These are phyloP conservation scores for Drosophila atripex DNA, from an alignment of 2,888 invertebrate genomes.

Conservation along the genomic window DNA sequence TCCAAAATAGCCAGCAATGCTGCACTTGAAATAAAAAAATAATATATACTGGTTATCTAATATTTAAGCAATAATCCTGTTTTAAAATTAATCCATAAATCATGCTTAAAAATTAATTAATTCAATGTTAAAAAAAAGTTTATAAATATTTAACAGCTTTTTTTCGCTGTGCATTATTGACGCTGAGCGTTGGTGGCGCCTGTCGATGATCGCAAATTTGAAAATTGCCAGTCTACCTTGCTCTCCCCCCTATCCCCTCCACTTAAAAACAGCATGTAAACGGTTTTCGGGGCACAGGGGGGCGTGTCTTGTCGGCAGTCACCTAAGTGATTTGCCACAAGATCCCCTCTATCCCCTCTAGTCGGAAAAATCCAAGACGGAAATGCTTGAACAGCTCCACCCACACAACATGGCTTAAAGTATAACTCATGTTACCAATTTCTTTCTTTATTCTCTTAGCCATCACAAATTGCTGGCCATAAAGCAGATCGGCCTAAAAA, in stretches of 20 bases:
- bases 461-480: constrained; percentile 16
- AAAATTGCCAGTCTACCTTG: constrained; percentile 60
- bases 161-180: constrained; percentile 26
- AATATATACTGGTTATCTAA: neutral
- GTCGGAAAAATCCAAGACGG: constrained; percentile 5
- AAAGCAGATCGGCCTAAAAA: constrained; percentile 24
- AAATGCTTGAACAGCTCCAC: constrained; percentile 36
- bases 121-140: neutral
- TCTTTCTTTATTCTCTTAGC: neutral
- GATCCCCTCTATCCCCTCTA: constrained; percentile 4
- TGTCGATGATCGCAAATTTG: constrained; percentile 60
- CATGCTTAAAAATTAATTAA: neutral
- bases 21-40: constrained; percentile 11
- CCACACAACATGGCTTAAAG: constrained; percentile 22
- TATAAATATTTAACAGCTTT: neutral
- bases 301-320: constrained; percentile 47
- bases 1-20: constrained; percentile 24
- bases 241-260: too few relatives aligned
- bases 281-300: constrained; percentile 1
- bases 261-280: constrained; percentile 28
- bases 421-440: constrained; percentile 2
- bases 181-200: constrained; percentile 69
- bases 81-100: neutral
- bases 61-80: neutral
- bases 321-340: constrained; percentile 70